Base-by-base conservation (phyloP, 2,797 vertebrate species). In the Euphonia xanthogaster region DNA sequence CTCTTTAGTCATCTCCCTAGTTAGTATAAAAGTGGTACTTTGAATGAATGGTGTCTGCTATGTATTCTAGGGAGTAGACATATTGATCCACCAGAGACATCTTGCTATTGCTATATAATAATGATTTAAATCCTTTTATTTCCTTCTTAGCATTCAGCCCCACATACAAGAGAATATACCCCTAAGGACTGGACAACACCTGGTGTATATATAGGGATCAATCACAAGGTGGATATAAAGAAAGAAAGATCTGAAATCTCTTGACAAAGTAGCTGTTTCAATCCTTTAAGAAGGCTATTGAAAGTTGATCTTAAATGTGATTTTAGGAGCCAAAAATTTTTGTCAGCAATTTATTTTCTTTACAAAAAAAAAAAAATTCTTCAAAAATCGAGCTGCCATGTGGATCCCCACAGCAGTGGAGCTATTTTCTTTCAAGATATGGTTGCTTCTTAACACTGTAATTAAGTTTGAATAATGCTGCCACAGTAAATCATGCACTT, bases 391-490 rank as follows among this genome's bases (percentile, higher is more conserved):
- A 97, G 91, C 88, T 96, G 91, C 93, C 97, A 94, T 95, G 97
- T 97, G 98, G 97, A 97, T 97, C 94, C 93, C 97, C 89, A 79
- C 84, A 97, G 97, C 93, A 88, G 33, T 94, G 76, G 72, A 95
- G 95, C 94, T 97, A 94, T 96, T 97, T 97, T 95, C 97, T 98
- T 98, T 97, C 97, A 97, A 97, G 97, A 95, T 97, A 75, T 76
- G 87, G 94, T 96, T 98, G 93, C 96, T 98, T 97, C 97, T 97
- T 98, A 98, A 98, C 97, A 96, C 96, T 98, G 86, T 97, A 98
- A 98, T 98, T 98, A 98, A 97, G 97, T 97, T 97, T 97, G 95
- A 97, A 97, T 97, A 97, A 97, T 93, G 94, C 96, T 97, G 97
- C 97, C 97, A 96, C 97, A 97, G 98, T 97, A 98, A 98, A 98